phyloP scores from a whole-genome alignment of 2,797 vertebrate species.

The Muscicapa comitata region DNA sequence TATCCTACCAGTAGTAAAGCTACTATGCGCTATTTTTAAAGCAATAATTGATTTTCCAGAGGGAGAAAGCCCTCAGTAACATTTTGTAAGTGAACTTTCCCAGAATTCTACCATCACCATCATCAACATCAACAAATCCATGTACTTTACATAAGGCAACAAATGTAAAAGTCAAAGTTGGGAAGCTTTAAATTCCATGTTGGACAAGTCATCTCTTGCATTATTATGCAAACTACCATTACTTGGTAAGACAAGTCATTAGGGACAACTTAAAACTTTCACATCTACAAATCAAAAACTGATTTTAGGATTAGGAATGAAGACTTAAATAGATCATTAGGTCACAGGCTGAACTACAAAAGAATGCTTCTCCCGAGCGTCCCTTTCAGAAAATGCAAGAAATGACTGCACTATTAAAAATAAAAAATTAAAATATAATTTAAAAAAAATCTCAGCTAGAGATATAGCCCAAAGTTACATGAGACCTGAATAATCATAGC shows the following conservation, averaged over 20 bases:
- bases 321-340: background rate
- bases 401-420: background rate
- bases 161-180: background rate
- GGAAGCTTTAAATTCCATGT: background rate
- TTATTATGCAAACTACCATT: background rate
- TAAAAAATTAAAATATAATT: too few relatives aligned
- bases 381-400: background rate
- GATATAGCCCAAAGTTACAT: background rate
- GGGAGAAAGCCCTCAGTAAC: background rate
- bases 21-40: background rate
- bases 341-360: background rate
- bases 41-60: background rate
- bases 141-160: background rate
- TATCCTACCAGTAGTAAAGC: background rate
- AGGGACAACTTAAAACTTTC: background rate
- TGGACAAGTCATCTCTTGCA: background rate
- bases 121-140: background rate
- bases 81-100: background rate
- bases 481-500: background rate
- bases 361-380: background rate
- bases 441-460: background rate
- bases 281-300: background rate
- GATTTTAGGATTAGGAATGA: background rate
- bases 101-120: background rate
- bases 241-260: background rate